Evolutionary conservation across 2,113 vertebrate species (phyloP), one percentile per base, ranked within the genome.

Genomic region (Carassius carassius): DNA sequence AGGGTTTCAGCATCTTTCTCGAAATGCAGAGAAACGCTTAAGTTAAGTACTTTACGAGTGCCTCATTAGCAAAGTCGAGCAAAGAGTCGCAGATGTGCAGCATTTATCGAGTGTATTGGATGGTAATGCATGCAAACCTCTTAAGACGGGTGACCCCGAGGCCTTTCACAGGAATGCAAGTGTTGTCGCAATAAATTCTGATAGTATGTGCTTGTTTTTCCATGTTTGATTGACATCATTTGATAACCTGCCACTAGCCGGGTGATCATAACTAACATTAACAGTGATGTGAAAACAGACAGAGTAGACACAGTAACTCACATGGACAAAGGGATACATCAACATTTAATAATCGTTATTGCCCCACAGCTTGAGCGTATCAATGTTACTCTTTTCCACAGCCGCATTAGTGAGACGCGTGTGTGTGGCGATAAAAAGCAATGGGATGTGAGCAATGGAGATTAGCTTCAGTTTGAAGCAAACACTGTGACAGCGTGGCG

Each of bases 371-470:
- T 19, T 47, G 81, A 37, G 51, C 62, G 3, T 76, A 94, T 94
- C 92, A 92, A 91, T 92, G 87, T 92, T 87, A 82, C 81, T 90
- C 87, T 5, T 87, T 88, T 72, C 19, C 87, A 74, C 58, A 79
- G 16, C 8, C 74, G 69, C 29, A 78, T 67, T 54, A 60, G 79
- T 6, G 51, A 82, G 73, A 37, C 23, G 79, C 17, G 81, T 69
- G 65, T 78, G 49, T 70, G 75, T 51, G 62, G 56, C 41, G 81
- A 67, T 83, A 86, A 86, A 86, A 72, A 77, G 85, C 56, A 56
- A 56, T 60, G 29, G 44, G 56, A 82, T 82, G 58, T n/a, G 19
- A 19, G 70, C 83, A 77, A 81, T 78, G 84, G 47, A 82, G 77
- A 86, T 92, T 89, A 92, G 88, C 86, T 84, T 4, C n/a, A 21